Evolutionary conservation across 2,113 vertebrate species (phyloP).

Genomic region (Uropsilus gracilis): DNA sequence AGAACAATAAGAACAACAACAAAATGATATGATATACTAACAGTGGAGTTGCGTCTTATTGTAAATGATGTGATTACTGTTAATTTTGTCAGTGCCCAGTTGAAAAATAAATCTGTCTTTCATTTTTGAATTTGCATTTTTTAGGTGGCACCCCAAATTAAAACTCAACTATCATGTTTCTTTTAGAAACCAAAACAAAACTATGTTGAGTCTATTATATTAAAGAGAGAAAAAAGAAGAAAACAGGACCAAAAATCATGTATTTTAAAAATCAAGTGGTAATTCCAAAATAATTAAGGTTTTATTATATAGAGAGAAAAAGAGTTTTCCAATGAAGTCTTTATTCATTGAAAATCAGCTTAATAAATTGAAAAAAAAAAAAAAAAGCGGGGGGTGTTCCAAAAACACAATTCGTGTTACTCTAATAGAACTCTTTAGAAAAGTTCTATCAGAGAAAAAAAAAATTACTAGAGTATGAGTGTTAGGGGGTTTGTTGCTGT

Average conservation of each 20-base stretch:
- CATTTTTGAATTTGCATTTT: conserved; percentile 57
- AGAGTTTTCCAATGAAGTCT: background rate
- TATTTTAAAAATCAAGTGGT: conserved; percentile 65
- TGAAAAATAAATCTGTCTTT: background rate
- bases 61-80: background rate
- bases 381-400: background rate
- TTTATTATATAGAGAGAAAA: background rate
- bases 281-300: conserved; percentile 15
- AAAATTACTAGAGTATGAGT: conserved; percentile 44
- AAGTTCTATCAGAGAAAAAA: background rate
- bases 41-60: background rate
- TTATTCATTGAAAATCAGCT: background rate
- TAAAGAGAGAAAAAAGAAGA: conserved; percentile 30
- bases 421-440: background rate
- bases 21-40: background rate
- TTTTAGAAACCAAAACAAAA: conserved; percentile 29
- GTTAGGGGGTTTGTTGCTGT: background rate
- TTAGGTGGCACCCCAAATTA: background rate
- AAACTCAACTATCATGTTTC: conserved; percentile 30
- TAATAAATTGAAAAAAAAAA: background rate
- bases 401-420: background rate
- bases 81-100: background rate
- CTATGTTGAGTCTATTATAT: conserved; percentile 38
- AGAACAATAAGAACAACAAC: background rate
- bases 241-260: conserved; percentile 51